Percentiles rank a stretch among this genome's conserved stretches.
Evolutionary conservation across 2,888 invertebrate species (phyloP).

Genomic region (Drosophila mimetica): DNA sequence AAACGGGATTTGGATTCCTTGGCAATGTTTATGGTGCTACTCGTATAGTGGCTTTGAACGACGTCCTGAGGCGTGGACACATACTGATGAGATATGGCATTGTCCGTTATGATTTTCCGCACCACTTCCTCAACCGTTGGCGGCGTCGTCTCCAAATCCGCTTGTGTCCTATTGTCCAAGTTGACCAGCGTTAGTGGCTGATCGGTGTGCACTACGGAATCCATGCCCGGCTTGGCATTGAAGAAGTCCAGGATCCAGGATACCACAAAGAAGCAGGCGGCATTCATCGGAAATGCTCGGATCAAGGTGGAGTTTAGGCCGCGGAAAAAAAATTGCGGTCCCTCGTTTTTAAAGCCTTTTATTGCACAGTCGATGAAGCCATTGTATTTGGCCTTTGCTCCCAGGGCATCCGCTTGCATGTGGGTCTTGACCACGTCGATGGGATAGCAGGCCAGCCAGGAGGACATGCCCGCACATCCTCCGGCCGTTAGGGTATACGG

Average conservation of each 20-base stretch:
- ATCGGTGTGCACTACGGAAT: slow-evolving; percentile 42
- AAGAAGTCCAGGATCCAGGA: slow-evolving; percentile 88
- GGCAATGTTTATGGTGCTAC: slow-evolving; percentile 19
- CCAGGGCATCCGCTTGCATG: slow-evolving; percentile 90
- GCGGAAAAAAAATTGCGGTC: slow-evolving; percentile 89
- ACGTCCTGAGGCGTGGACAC: slow-evolving; percentile 23
- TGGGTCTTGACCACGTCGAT: slow-evolving; percentile 95
- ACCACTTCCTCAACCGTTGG: slow-evolving; percentile 52
- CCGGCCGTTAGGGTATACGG: slow-evolving; percentile 91
- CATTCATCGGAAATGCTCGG: slow-evolving; percentile 96
- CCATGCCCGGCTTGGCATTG: slow-evolving; percentile 47
- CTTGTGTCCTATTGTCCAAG: slow-evolving; percentile 51
- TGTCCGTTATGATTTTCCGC: slow-evolving; percentile 57
- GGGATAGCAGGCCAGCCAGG: slow-evolving; percentile 95
- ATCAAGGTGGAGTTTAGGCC: slow-evolving; percentile 92
- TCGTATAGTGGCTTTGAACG: slow-evolving; percentile 11
- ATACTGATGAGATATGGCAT: slow-evolving; percentile 12
- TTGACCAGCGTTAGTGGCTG: slow-evolving; percentile 48
- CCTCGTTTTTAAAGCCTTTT: slow-evolving; percentile 89
- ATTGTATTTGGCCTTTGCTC: slow-evolving; percentile 86
- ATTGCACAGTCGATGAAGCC: slow-evolving; percentile 90
- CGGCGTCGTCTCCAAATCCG: slow-evolving; percentile 30
- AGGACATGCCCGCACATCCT: slow-evolving; percentile 92
- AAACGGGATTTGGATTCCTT: slow-evolving; percentile 23
- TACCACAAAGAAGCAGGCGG: slow-evolving; percentile 95